These are phyloP conservation scores for Dasyurus viverrinus DNA, from an alignment of 2,113 vertebrate species.

Conservation along the genomic window DNA sequence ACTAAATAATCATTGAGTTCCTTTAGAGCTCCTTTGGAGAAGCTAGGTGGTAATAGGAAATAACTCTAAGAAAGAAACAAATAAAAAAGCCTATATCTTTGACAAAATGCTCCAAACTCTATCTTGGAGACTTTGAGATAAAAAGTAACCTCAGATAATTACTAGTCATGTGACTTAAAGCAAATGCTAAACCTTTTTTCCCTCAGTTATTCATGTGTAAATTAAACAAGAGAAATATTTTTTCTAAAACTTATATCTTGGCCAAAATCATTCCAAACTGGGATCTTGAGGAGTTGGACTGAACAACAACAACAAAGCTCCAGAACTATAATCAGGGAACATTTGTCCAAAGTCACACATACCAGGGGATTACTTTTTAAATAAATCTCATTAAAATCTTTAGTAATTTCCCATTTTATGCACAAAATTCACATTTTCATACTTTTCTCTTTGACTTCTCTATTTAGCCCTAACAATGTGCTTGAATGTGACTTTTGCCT, in stretches of 20 bases:
- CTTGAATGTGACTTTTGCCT: not conserved
- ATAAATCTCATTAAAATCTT: not conserved
- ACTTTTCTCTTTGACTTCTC: not conserved
- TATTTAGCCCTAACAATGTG: slow-evolving; percentile 7
- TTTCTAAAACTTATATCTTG: not conserved
- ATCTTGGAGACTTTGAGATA: not conserved
- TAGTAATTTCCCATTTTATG: not conserved
- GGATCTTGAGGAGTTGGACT: not conserved
- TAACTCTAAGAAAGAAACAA: too few relatives aligned
- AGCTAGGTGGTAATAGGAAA: not conserved
- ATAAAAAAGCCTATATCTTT: too few relatives aligned
- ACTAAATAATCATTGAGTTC: not conserved
- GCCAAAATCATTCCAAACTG: not conserved
- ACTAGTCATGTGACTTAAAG: too few relatives aligned
- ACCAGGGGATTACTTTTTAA: not conserved
- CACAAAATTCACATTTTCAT: not conserved
- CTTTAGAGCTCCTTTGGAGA: not conserved
- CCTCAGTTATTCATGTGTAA: not conserved
- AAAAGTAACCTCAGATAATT: not conserved
- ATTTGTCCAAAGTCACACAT: not conserved
- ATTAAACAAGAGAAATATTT: not conserved
- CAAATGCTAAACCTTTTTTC: not conserved
- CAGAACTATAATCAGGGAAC: not conserved
- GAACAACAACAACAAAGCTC: not conserved
- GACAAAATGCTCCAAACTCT: too few relatives aligned